A percentile compares a stretch with the other conserved stretches of the same genome.
Evolutionary conservation across 2,797 vertebrate genomes (phyloP).

Genomic region (Tadarida brasiliensis): DNA sequence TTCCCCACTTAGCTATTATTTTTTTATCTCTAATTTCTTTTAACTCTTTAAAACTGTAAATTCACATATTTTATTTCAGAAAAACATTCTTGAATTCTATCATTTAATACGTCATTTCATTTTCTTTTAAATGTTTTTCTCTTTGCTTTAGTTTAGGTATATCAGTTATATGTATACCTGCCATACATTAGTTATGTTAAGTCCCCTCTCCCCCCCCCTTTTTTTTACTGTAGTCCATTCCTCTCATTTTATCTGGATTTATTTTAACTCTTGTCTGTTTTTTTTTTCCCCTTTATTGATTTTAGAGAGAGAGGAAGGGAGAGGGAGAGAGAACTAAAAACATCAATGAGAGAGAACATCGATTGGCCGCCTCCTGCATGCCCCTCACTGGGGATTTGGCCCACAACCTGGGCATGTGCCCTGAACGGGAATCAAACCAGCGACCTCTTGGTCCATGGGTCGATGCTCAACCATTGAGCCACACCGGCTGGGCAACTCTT

Average conservation of each 20-base stretch:
- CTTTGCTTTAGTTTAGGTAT: neutral
- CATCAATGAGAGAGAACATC: no score
- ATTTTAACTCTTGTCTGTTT: neutral
- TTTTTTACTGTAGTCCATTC: neutral
- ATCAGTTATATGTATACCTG: neutral
- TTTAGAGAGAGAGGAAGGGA: no score
- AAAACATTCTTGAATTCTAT: neutral
- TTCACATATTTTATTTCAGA: neutral
- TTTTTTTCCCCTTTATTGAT: no score
- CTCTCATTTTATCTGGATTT: neutral
- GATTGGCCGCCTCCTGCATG: no score
- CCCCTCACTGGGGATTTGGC: no score
- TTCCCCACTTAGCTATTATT: neutral
- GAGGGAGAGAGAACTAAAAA: no score
- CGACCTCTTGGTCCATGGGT: no score
- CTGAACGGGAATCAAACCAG: no score
- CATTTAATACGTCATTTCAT: neutral
- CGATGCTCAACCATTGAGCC: no score
- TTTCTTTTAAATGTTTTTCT: neutral
- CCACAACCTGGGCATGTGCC: no score
- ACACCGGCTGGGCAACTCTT: neutral
- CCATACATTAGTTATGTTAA: neutral
- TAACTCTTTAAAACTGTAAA: neutral
- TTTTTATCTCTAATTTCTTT: neutral
- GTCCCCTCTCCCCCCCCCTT: neutral